phyloP scores from a whole-genome alignment of 2,888 invertebrate species.

The Dolomedes plantarius region DNA sequence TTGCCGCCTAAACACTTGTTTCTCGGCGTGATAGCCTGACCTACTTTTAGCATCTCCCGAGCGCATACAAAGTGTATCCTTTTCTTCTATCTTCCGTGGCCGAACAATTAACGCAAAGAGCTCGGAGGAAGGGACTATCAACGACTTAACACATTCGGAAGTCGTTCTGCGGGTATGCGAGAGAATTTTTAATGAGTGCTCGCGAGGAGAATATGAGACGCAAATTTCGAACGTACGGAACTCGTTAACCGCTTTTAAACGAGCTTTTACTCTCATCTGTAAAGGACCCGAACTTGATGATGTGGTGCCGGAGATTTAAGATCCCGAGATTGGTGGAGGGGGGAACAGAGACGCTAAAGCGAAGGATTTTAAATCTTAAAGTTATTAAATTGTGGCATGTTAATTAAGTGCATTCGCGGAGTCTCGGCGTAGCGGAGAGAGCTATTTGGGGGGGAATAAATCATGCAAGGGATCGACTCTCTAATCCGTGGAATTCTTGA shows the following conservation, averaged over 20 bases:
- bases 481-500: too few relatives aligned
- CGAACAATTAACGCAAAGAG: too few relatives aligned
- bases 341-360: too few relatives aligned
- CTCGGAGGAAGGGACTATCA: too few relatives aligned
- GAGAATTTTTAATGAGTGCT: background rate
- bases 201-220: background rate
- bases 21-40: too few relatives aligned
- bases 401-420: background rate
- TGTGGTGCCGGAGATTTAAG: background rate
- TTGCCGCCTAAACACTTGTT: too few relatives aligned
- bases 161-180: background rate
- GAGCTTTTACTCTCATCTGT: background rate
- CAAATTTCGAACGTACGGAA: constrained; percentile 2
- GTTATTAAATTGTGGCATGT: background rate
- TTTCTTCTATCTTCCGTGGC: background rate
- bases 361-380: constrained; percentile 1
- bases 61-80: too few relatives aligned
- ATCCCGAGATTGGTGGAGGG: background rate
- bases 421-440: background rate
- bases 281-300: background rate
- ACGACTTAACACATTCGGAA: too few relatives aligned
- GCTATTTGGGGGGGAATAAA: too few relatives aligned
- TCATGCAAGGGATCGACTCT: too few relatives aligned
- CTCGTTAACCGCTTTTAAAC: background rate
- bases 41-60: too few relatives aligned